These are phyloP conservation scores for Mus spretus DNA, from an alignment of 2,797 vertebrate genomes.

Conservation along the genomic window DNA sequence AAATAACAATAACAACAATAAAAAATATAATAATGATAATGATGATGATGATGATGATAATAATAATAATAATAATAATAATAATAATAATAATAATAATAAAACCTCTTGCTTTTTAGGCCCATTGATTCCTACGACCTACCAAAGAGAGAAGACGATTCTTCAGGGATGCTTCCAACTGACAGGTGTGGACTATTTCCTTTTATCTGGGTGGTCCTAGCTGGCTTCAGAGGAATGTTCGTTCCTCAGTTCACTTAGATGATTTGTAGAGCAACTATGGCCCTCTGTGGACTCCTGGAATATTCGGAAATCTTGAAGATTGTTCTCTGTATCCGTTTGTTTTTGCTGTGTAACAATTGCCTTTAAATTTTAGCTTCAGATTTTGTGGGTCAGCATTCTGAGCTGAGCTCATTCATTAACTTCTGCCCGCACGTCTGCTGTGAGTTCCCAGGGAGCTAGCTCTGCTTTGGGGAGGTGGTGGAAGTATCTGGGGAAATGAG, in stretches of 20 bases:
- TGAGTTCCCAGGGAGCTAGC: not conserved
- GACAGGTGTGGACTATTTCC: constrained; percentile 85
- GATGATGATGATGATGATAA: not conserved
- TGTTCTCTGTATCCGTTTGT: not conserved
- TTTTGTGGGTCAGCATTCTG: not conserved
- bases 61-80: not conserved
- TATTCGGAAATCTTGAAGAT: not conserved
- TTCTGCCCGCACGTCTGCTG: not conserved
- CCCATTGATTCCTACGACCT: constrained; percentile 83
- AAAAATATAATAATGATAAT: no score
- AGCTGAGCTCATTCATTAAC: not conserved
- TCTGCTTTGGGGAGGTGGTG: not conserved
- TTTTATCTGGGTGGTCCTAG: not conserved
- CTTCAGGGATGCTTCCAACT: constrained; percentile 80
- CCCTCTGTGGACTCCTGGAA: not conserved
- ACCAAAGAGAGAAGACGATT: constrained; percentile 84
- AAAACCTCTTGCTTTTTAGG: constrained; percentile 57
- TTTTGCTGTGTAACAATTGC: not conserved
- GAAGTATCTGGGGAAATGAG: not conserved
- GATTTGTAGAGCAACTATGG: not conserved
- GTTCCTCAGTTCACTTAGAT: not conserved
- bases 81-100: no score
- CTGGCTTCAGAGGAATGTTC: not conserved
- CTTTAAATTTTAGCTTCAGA: not conserved
- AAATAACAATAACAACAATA: no score